Percentiles rank a stretch among this genome's conserved stretches.
Evolutionary conservation across 2,888 invertebrate species (phyloP).

Genomic region (Adineta ricciae): DNA sequence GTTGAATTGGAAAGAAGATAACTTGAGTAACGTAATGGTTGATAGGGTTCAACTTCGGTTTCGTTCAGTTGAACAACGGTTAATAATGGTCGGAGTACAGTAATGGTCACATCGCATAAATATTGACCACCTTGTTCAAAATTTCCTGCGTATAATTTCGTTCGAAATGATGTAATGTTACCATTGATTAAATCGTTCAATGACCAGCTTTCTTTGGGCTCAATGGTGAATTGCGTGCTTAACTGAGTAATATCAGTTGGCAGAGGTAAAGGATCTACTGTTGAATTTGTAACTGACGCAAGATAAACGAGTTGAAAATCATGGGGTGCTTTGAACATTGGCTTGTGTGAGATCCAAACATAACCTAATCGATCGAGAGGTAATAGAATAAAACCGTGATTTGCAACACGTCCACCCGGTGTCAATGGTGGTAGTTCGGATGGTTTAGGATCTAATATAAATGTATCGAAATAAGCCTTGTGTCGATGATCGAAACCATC

Average conservation of each 20-base stretch:
- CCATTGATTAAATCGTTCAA: constrained; percentile 14
- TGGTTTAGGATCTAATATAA: not conserved
- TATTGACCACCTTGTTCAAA: constrained; percentile 1
- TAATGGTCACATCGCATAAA: constrained; percentile 13
- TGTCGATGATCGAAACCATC: not conserved
- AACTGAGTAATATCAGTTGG: not conserved
- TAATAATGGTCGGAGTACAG: not conserved
- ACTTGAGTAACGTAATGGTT: not conserved
- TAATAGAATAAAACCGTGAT: not conserved
- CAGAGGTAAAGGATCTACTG: not conserved
- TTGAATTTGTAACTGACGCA: not conserved
- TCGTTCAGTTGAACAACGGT: not conserved
- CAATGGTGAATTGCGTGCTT: not conserved
- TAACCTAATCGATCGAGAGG: not conserved
- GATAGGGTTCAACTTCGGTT: constrained; percentile 7
- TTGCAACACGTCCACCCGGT: not conserved
- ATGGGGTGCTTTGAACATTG: not conserved
- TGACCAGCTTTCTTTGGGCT: not conserved
- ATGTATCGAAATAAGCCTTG: constrained; percentile 4
- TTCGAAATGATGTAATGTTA: not conserved
- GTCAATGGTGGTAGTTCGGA: not conserved
- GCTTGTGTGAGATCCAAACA: constrained; percentile 12
- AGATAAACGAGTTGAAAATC: not conserved
- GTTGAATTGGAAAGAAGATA: not conserved
- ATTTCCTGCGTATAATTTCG: not conserved